Evolutionary conservation across 2,113 vertebrate genomes (phyloP).

Genomic region (Eulemur rufifrons): DNA sequence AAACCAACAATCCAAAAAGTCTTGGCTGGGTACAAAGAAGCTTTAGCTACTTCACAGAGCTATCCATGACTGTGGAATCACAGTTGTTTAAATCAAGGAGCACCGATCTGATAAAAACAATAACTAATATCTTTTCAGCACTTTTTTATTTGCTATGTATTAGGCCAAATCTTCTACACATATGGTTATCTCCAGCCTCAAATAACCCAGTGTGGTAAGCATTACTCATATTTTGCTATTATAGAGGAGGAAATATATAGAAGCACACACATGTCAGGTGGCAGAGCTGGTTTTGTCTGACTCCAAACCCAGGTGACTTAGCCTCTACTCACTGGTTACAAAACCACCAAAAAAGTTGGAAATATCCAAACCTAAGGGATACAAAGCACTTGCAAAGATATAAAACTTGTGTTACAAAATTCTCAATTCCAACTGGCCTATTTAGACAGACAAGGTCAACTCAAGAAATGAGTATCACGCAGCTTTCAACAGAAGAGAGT

Average conservation of each 20-base stretch:
- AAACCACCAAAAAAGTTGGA: background rate
- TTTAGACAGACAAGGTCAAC: background rate
- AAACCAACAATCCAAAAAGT: background rate
- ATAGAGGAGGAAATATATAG: background rate
- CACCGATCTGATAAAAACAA: background rate
- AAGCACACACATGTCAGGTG: background rate
- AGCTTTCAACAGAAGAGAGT: background rate
- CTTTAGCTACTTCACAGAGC: background rate
- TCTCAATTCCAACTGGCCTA: background rate
- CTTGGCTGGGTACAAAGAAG: background rate
- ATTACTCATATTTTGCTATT: background rate
- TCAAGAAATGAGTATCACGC: background rate
- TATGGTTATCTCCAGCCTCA: background rate
- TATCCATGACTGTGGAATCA: background rate
- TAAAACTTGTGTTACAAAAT: background rate
- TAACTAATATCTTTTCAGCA: background rate
- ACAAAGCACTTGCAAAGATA: background rate
- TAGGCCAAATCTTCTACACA: background rate
- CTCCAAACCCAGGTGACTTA: background rate
- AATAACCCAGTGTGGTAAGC: background rate
- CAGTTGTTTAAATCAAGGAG: background rate
- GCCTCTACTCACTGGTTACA: background rate
- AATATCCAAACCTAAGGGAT: background rate
- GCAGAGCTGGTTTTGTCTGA: background rate
- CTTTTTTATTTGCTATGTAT: background rate